phyloP scores from a whole-genome alignment of 30 jellyfish, hydroid and myxozoan genomes.

The Aurelia coerulea region DNA sequence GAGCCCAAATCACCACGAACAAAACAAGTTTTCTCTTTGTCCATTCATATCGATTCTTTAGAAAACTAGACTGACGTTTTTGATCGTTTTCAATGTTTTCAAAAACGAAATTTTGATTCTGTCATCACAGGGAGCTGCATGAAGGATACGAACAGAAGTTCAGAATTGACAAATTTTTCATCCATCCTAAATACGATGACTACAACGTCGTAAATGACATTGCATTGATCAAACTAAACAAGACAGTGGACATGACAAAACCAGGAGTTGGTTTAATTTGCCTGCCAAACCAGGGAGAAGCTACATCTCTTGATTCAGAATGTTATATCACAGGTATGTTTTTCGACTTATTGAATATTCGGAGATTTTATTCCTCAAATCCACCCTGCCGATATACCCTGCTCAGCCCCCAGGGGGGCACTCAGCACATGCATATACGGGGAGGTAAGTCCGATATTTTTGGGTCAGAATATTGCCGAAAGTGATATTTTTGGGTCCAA shows the following conservation, averaged over 20 bases:
- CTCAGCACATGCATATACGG: too few species aligned
- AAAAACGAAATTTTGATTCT: not conserved
- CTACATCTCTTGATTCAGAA: not conserved
- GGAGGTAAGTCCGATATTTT: too few species aligned
- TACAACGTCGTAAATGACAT: conserved; percentile 43
- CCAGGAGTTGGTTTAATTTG: conserved; percentile 51
- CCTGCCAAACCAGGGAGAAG: conserved; percentile 55
- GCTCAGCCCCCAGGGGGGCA: too few species aligned
- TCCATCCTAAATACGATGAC: conserved; percentile 31
- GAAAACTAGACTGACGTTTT: too few species aligned
- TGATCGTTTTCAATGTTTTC: too few species aligned
- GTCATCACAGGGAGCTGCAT: not conserved
- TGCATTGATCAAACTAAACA: conserved; percentile 63
- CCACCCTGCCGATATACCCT: too few species aligned
- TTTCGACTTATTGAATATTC: not conserved
- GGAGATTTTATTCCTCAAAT: too few species aligned
- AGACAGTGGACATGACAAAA: conserved; percentile 27
- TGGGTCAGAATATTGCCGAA: too few species aligned
- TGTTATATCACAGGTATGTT: conserved; percentile 29
- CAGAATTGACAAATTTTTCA: conserved; percentile 23
- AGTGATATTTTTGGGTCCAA: too few species aligned
- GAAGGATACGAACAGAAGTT: conserved; percentile 48
- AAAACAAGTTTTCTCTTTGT: too few species aligned
- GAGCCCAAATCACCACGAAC: too few species aligned
- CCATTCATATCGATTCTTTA: too few species aligned